A percentile compares a stretch with the other conserved stretches of the same genome.
Evolutionary conservation across 2,797 vertebrate species (phyloP).

Genomic region (Siniperca scherzeri): DNA sequence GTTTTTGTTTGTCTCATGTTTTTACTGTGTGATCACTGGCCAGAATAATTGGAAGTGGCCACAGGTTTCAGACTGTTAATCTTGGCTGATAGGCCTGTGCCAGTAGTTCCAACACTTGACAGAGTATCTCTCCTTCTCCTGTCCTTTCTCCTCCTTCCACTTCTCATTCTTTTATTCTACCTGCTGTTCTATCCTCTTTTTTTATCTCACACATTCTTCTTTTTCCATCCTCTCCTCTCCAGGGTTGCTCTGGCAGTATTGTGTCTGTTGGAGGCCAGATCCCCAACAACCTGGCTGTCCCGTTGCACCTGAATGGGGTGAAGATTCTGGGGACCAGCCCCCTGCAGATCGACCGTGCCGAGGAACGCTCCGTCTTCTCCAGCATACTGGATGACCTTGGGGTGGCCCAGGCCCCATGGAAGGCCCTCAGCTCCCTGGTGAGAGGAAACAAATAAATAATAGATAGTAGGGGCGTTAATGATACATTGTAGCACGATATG

Average conservation of each 20-base stretch:
- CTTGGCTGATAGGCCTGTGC: slow-evolving; percentile 30
- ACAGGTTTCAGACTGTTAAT: slow-evolving; percentile 46
- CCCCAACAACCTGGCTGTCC: slow-evolving; percentile 95
- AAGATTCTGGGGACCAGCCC: slow-evolving; percentile 94
- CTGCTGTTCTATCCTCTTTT: slow-evolving; percentile 1
- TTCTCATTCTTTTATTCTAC: slow-evolving; percentile 12
- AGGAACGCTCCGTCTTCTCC: slow-evolving; percentile 94
- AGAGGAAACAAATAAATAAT: slow-evolving; percentile 48
- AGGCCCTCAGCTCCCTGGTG: slow-evolving; percentile 92
- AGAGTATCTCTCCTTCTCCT: background rate
- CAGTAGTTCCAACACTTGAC: slow-evolving; percentile 31
- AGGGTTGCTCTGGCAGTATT: slow-evolving; percentile 93
- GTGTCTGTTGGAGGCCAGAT: slow-evolving; percentile 97
- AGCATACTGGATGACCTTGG: slow-evolving; percentile 91
- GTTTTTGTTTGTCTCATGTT: slow-evolving; percentile 54
- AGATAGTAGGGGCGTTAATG: background rate
- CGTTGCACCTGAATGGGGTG: slow-evolving; percentile 89
- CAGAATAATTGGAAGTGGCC: slow-evolving; percentile 38
- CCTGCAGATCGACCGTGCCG: slow-evolving; percentile 91
- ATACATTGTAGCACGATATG: background rate
- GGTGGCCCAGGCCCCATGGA: slow-evolving; percentile 95
- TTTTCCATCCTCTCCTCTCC: slow-evolving; percentile 9
- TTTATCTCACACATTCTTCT: background rate
- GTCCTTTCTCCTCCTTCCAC: background rate
- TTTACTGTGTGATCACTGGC: slow-evolving; percentile 48